Evolutionary conservation across 1,140 invertebrate genomes (phyloP), one percentile per base, ranked within the genome.

Genomic region (Andrena cerasifolii): DNA sequence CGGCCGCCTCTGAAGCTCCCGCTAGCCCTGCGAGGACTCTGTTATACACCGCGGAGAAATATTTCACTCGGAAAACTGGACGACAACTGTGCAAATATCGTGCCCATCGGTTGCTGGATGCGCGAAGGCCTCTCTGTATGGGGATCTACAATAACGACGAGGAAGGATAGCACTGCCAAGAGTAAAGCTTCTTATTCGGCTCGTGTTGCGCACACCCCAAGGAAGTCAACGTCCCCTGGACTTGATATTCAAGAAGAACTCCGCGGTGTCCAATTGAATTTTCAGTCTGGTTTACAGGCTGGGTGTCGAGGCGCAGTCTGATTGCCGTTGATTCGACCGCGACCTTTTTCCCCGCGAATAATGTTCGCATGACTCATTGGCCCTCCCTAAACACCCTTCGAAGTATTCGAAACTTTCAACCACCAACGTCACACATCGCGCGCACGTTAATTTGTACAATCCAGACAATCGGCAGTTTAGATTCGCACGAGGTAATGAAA

Each of bases 321-420:
- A 88, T 89, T 88, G 87, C 80, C 78, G 79, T 47, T 68, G 80
- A 82, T 75, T 89, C 80, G 82, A 65, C 71, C 73, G 62, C 73
- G 82, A 86, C 81, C 82, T 87, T 89, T 89, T 90, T 79, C 86
- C 79, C 71, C 82, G 82, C 71, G 86, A 86, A 62, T 70, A 77
- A 81, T 83, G 81, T 87, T 83, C 80, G 14, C 59, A 28, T 68
- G 59, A 79, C 73, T 78, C 66, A 87, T 72, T 47, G 73, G 36
- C n/a, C 82, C 87, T 87, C 66, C 80, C 78, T 86, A 79, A 84
- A 81, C 73, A 86, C 54, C n/a, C 26, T 12, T 40, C n/a, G 33
- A 45, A 63, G 63, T 63, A 40, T 8, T 18, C 31, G 51, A 16
- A 24, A 47, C 12, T 18, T n/a, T n/a, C 8, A 16, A 5, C 26